Evolutionary conservation across 2,888 invertebrate genomes (phyloP).

Genomic region (Drosophila tripunctata): DNA sequence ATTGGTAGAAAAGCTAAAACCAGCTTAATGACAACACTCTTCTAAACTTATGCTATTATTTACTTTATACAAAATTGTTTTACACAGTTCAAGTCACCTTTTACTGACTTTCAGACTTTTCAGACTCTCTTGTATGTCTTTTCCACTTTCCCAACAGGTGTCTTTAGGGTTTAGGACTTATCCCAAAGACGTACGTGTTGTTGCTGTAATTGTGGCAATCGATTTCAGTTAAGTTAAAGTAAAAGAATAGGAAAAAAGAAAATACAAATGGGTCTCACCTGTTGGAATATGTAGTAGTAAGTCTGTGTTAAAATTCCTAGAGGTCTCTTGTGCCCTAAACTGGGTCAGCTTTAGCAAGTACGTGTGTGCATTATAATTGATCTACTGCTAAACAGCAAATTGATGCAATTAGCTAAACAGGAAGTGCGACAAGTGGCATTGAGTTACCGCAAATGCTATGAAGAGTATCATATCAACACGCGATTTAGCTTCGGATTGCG

Average conservation of each 20-base stretch:
- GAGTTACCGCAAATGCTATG: constrained; percentile 4
- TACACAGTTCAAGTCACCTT: not conserved
- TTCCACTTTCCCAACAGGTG: constrained; percentile 51
- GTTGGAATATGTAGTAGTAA: no score
- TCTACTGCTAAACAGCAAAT: constrained; percentile 28
- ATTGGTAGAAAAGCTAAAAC: no score
- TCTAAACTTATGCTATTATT: no score
- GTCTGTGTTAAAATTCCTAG: not conserved
- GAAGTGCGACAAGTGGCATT: constrained; percentile 31
- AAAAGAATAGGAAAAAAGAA: no score
- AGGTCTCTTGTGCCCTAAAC: not conserved
- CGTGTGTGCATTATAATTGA: constrained; percentile 25
- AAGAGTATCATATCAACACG: not conserved
- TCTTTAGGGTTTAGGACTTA: constrained; percentile 24
- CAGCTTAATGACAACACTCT: no score
- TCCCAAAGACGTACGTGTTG: constrained; percentile 49
- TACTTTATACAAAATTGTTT: no score
- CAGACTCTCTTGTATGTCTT: constrained; percentile 9
- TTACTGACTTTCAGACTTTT: constrained; percentile 5
- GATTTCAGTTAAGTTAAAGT: not conserved
- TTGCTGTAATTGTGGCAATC: constrained; percentile 62
- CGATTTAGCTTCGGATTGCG: not conserved
- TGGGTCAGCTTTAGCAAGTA: constrained; percentile 29
- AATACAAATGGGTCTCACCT: constrained; percentile 8
- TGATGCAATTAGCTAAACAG: constrained; percentile 44